These are phyloP conservation scores for Laticauda colubrina DNA, from an alignment of 2,113 vertebrate species.

Conservation along the genomic window DNA sequence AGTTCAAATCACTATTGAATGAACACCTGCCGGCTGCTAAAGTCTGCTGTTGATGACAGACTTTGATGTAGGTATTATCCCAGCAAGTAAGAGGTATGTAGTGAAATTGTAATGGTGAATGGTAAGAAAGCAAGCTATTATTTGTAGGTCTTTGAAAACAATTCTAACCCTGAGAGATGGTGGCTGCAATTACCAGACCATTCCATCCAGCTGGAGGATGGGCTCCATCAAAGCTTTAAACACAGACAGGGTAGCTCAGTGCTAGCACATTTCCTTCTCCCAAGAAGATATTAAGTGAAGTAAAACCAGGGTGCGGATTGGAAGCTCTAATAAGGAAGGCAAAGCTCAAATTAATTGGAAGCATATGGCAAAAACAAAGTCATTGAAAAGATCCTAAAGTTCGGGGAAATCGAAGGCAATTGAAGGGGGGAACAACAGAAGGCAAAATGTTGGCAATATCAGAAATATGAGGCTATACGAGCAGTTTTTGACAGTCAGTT, in stretches of 20 bases:
- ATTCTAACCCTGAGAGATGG: not conserved
- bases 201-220: not conserved
- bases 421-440: not conserved
- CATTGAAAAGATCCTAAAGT: not conserved
- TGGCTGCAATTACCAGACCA: not conserved
- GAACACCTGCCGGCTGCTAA: not conserved
- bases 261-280: not conserved
- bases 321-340: not conserved
- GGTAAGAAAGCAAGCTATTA: not conserved
- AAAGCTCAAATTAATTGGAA: not conserved
- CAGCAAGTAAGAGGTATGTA: not conserved
- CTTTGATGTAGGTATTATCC: not conserved
- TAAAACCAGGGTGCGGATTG: not conserved
- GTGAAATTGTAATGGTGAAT: not conserved
- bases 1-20: not conserved
- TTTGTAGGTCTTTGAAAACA: not conserved
- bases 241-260: not conserved
- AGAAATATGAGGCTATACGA: not conserved
- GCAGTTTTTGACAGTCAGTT: not conserved
- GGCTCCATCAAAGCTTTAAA: not conserved
- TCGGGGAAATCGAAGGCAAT: not conserved
- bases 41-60: not conserved
- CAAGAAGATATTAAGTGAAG: not conserved
- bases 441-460: not conserved
- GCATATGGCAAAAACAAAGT: not conserved